These are phyloP conservation scores for Drosophila guanche DNA, from an alignment of 1,140 invertebrate genomes.

Conservation along the genomic window DNA sequence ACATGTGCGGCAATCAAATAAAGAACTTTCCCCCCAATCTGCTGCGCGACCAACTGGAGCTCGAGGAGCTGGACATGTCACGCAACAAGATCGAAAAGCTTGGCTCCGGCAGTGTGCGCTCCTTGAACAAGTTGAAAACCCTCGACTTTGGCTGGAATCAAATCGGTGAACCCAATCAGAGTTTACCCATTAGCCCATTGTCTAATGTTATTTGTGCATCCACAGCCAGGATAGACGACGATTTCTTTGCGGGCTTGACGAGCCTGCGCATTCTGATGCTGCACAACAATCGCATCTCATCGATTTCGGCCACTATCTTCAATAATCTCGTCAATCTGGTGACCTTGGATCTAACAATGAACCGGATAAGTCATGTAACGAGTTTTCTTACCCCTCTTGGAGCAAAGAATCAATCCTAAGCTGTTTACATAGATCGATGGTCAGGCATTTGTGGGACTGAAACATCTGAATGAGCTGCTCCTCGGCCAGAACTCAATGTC, in stretches of 20 bases:
- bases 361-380: constrained; percentile 84
- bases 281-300: constrained; percentile 86
- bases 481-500: constrained; percentile 86
- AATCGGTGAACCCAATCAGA: constrained; percentile 56
- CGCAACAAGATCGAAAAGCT: constrained; percentile 86
- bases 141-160: constrained; percentile 86
- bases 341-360: constrained; percentile 86
- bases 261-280: constrained; percentile 86
- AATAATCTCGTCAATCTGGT: constrained; percentile 84
- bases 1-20: constrained; percentile 89
- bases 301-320: constrained; percentile 85
- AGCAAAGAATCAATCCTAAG: background rate
- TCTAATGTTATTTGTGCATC: background rate
- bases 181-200: background rate
- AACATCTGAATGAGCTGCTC: constrained; percentile 85
- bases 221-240: constrained; percentile 80
- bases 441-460: constrained; percentile 84
- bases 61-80: constrained; percentile 87
- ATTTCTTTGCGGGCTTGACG: constrained; percentile 86
- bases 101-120: constrained; percentile 85
- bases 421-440: constrained; percentile 69
- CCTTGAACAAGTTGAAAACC: constrained; percentile 85
- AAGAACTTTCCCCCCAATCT: constrained; percentile 85
- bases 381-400: background rate
- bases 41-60: constrained; percentile 84